Evolutionary conservation across 1,140 invertebrate genomes (phyloP), one percentile per base, ranked within the genome.

Genomic region (Sycophila sp.): DNA sequence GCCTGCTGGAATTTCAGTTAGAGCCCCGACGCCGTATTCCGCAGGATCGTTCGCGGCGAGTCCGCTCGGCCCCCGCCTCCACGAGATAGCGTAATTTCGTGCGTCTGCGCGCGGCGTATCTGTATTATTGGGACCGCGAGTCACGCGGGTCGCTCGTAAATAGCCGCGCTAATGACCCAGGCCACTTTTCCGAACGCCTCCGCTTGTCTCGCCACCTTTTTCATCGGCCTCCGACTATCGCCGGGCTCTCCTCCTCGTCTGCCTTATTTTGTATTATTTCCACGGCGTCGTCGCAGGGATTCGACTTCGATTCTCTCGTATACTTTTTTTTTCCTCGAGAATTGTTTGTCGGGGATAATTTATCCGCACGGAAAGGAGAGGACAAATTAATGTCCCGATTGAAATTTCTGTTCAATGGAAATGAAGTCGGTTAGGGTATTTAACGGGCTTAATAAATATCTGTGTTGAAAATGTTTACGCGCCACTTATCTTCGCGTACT

Each of bases 1-100:
- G 58, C 62, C 24, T 26, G 26, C 30, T 70, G 73, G 73, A 73
- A 75, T 74, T 72, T 67, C 60, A 69, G 70, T 69, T 69, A 64
- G 65, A 71, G 24, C 51, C 17, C 24, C 42, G 42, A 22, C 13
- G 42, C 24, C 42, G 42, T 47, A 47, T 47, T 47, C 42, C 42
- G 42, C 19, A 47, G 42, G n/a, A n/a, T 47, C 42, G 42, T 47
- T n/a, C 42, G 17, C 24, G 42, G n/a, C n/a, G n/a, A n/a, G 42
- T 47, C 19, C 24, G 32, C 55, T 58, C 26, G 53, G 30, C 11
- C 51, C n/a, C 5, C 28, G 53, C 28, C 13, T 17, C 4, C 40
- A 17, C 36, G 36, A 60, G 56, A 66, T 73, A 67, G 60, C 34
- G 66, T 71, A 72, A 69, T 69, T 74, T 72, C 49, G 55, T 36